Evolutionary conservation across 2,888 invertebrate genomes (phyloP).

Genomic region (Cantharis nigra): DNA sequence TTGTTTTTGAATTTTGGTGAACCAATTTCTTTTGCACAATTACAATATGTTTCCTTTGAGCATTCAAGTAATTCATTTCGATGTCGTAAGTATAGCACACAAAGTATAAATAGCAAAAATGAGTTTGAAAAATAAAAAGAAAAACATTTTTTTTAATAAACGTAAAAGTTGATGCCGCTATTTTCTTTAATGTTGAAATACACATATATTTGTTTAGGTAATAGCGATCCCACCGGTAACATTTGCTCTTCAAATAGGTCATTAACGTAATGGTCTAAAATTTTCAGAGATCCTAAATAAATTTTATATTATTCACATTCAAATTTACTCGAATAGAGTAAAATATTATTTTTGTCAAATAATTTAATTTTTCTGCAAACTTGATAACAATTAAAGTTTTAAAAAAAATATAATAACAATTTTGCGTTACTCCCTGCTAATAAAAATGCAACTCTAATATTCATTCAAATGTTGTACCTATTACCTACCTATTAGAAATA

Average conservation of each 20-base stretch:
- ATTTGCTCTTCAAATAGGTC: conserved; percentile 3
- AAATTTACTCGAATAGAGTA: not conserved
- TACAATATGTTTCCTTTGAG: no score
- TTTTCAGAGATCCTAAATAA: not conserved
- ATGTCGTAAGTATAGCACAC: not conserved
- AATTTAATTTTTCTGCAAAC: not conserved
- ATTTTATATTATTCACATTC: not conserved
- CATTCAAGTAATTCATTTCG: not conserved
- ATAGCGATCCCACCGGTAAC: not conserved
- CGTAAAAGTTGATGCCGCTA: not conserved
- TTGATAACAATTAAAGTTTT: not conserved
- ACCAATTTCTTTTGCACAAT: no score
- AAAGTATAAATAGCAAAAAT: not conserved
- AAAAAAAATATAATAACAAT: not conserved
- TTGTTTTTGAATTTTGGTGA: no score
- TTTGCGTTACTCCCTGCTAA: not conserved
- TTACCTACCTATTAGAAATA: not conserved
- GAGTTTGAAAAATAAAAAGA: not conserved
- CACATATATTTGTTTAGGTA: conserved; percentile 1
- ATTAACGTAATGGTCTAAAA: conserved; percentile 1
- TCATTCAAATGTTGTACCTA: not conserved
- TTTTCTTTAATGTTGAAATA: not conserved
- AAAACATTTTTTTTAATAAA: not conserved
- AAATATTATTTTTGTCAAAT: not conserved
- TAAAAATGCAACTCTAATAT: not conserved